Evolutionary conservation across 2,797 vertebrate genomes (phyloP), one percentile per base, ranked within the genome.

Genomic region (Leptatherina wallacei): DNA sequence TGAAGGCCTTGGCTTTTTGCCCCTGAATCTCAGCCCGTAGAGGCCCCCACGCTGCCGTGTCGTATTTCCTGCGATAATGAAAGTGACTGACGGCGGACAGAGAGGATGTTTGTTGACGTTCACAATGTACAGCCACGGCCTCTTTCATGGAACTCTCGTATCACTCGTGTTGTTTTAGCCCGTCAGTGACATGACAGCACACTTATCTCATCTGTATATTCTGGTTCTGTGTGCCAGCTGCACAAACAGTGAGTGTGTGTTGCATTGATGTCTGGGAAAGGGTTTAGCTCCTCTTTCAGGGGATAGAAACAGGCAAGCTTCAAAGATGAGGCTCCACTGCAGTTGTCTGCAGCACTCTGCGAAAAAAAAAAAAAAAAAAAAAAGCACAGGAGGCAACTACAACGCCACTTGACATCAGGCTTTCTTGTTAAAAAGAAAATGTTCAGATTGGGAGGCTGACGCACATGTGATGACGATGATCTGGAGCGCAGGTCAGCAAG

Each of bases 251-350:
- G 58, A 35, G 65, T 52, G 71, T 68, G 73, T 59, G 57, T 72
- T 81, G 82, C 69, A 62, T 6, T 68, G 69, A 65, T 78, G 87
- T 86, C 80, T 86, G 86, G 64, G 77, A 84, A 76, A 84, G 73
- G 80, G 65, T 87, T 89, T 75, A 78, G 83, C 78, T 89, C 57
- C 75, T 85, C 77, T 78, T 80, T 87, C 68, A 86, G 80, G 72
- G 74, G 69, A 64, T 64, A 77, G 83, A 83, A 77, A 82, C 78
- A 65, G 80, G 78, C 79, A 77, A 73, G 80, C 83, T 85, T 88
- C 82, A 90, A 74, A 92, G 83, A 89, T 81, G 84, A 91, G 80
- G 70, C 87, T 75, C 82, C 83, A 88, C 86, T 90, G 88, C 85
- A 88, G 89, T 87, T 81, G 83, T 89, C 88, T 91, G 88, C 87